Evolutionary conservation across 2,888 invertebrate genomes (phyloP).

Genomic region (Drosophila glabriapex): DNA sequence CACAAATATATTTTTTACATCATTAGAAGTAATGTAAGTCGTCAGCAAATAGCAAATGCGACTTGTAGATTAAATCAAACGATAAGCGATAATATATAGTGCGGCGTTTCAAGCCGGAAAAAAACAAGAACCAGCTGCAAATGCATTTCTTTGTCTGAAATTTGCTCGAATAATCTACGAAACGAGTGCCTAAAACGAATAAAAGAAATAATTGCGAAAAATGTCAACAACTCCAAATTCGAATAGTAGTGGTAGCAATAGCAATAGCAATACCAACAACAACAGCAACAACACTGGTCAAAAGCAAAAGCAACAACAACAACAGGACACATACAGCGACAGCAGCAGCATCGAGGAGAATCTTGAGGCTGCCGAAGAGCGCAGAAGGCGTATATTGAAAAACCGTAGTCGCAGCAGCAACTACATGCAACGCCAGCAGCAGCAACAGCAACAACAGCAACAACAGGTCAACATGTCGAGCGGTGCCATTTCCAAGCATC

Average conservation of each 20-base stretch:
- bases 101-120: slow-evolving; percentile 2
- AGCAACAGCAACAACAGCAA: slow-evolving; percentile 57
- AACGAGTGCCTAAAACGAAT: slow-evolving; percentile 36
- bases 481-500: slow-evolving; percentile 79
- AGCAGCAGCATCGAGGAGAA: slow-evolving; percentile 94
- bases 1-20: slow-evolving; percentile 53
- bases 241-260: slow-evolving; percentile 81
- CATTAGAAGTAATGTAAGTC: slow-evolving; percentile 44
- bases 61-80: slow-evolving; percentile 49
- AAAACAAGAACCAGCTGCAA: slow-evolving; percentile 34
- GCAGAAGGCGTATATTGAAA: slow-evolving; percentile 89
- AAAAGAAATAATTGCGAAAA: slow-evolving; percentile 56
- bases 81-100: slow-evolving; percentile 40
- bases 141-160: slow-evolving; percentile 65
- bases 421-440: slow-evolving; percentile 73
- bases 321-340: slow-evolving; percentile 86
- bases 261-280: slow-evolving; percentile 62
- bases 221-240: slow-evolving; percentile 84
- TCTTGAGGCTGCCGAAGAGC: slow-evolving; percentile 90
- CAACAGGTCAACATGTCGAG: slow-evolving; percentile 59
- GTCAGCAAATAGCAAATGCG: slow-evolving; percentile 51
- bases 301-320: slow-evolving; percentile 82
- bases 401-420: slow-evolving; percentile 86
- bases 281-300: slow-evolving; percentile 53
- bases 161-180: slow-evolving; percentile 54